Evolutionary conservation across 2,113 vertebrate species (phyloP), one percentile per base, ranked within the genome.

Genomic region (Rhabdornis inornatus): DNA sequence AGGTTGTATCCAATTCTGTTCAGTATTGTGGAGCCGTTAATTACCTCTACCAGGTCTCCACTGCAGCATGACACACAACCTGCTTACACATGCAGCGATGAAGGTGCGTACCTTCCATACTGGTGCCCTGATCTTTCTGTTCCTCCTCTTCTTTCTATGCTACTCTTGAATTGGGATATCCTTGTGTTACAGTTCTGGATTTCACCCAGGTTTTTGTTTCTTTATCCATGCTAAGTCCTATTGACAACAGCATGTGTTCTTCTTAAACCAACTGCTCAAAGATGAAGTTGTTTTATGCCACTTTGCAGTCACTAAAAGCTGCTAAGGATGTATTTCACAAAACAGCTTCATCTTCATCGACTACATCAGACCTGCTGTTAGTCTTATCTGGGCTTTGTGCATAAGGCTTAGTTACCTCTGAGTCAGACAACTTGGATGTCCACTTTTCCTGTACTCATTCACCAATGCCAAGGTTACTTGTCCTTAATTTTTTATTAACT

Each of bases 161-260:
- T 74, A 47, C 24, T 24, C 21, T 74, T 89, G 15, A 52, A 28
- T 52, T 57, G 22, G 3, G 14, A 42, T 30, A 68, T 15, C 7
- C 5, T 13, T 50, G 5, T 83, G 16, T 31, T 76, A 39, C 77
- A 84, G 21, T 63, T 14, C 11, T 66, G 35, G 28, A 40, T 83
- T 87, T 82, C 71, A 10, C 4, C 18, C 10, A 27, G 24, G 6
- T 16, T 35, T 71, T 15, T 31, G 8, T 13, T 44, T 74, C 13
- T 52, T 60, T 65, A 47, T 47, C 30, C 10, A 14, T 37, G 2
- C 10, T 63, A 56, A 40, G 17, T 17, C 31, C 70, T 1, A 1
- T 2, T 45, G 11, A 28, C 2, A 5, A 9, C n/a, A 82, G 2
- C 18, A 50, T 0, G 0, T 33, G 5, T 33, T 79, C 47, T 33